Conservation (phyloP, 2,797 vertebrate species). For the Sphenopsis melanotis region DNA sequence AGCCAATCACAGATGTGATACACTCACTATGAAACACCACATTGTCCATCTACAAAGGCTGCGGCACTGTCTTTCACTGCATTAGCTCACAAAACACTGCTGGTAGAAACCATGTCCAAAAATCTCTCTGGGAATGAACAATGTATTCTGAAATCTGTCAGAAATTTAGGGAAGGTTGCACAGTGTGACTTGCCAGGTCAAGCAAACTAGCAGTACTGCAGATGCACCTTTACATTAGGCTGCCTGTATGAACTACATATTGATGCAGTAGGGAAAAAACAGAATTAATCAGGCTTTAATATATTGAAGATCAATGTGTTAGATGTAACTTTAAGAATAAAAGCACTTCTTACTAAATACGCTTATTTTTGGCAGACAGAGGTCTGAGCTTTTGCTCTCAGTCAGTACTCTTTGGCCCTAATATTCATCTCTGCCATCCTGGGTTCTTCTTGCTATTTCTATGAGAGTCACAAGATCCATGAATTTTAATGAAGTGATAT, state of each 20-base stretch:
- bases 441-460: conserved; percentile 21
- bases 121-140: background rate
- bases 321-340: background rate
- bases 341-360: background rate
- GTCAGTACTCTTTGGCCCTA: conserved; percentile 22
- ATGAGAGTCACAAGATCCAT: conserved; percentile 16
- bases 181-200: background rate
- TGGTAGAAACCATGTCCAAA: background rate
- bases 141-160: background rate
- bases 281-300: conserved; percentile 10
- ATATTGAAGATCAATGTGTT: background rate
- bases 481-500: conserved; percentile 55
- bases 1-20: background rate
- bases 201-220: background rate
- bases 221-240: background rate
- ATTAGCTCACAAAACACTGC: background rate
- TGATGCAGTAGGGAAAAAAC: background rate
- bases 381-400: background rate
- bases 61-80: background rate
- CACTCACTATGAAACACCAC: background rate
- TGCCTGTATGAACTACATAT: background rate
- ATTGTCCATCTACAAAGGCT: background rate
- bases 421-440: background rate
- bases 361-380: conserved; percentile 5
- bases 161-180: background rate